phyloP scores from a whole-genome alignment of 2,113 vertebrate genomes.

The Centropus bengalensis region DNA sequence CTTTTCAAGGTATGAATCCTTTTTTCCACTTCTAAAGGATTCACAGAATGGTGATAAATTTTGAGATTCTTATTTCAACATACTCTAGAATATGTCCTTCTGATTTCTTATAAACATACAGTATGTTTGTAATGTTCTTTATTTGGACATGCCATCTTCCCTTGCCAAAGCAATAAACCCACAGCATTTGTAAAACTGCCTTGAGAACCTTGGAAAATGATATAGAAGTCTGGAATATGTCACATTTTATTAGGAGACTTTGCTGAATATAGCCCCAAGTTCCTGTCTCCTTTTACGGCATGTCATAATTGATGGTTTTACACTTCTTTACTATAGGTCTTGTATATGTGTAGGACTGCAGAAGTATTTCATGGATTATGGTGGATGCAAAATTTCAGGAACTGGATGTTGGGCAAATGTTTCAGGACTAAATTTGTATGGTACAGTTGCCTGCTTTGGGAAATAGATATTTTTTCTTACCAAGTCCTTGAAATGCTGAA shows the following conservation, averaged over 20 bases:
- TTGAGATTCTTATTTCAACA: neutral
- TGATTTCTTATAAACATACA: neutral
- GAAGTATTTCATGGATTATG: neutral
- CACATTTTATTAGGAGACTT: conserved; percentile 23
- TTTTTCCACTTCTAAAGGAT: neutral
- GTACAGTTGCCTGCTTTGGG: rapidly evolving
- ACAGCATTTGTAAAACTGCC: neutral
- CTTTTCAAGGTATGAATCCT: neutral
- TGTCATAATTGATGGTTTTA: neutral
- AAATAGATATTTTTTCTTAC: neutral
- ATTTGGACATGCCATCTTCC: neutral
- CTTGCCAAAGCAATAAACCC: conserved; percentile 7
- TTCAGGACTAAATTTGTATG: neutral
- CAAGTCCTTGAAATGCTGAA: neutral
- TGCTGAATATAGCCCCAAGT: neutral
- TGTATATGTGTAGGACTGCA: neutral
- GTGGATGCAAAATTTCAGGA: neutral
- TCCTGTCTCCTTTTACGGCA: neutral
- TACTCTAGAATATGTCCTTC: neutral
- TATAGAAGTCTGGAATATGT: neutral
- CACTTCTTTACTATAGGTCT: neutral
- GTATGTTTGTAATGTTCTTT: neutral
- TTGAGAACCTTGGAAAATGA: neutral
- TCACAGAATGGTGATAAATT: neutral
- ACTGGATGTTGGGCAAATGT: neutral